Conservation (phyloP, 2,113 vertebrate species). For the Spea multiplicata region DNA sequence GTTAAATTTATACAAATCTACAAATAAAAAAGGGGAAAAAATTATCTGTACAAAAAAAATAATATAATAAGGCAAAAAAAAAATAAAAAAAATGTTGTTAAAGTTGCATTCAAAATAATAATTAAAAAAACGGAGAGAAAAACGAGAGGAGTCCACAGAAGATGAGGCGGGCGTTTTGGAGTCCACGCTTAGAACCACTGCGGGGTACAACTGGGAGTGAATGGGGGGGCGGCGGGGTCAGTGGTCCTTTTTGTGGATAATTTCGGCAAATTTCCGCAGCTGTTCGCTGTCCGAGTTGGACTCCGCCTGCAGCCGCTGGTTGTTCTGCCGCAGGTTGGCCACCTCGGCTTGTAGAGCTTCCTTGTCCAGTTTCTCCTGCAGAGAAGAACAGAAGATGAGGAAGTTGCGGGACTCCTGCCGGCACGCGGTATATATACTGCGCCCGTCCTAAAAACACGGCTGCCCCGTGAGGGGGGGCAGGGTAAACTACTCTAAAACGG, state of each 20-base stretch:
- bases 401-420: neutral
- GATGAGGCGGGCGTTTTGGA: neutral
- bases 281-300: conserved; percentile 80
- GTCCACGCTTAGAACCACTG: neutral
- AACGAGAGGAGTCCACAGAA: neutral
- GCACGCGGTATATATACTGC: too few species aligned
- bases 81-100: neutral
- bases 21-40: conserved; percentile 13
- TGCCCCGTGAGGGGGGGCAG: too few species aligned
- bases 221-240: conserved; percentile 30
- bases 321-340: conserved; percentile 83
- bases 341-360: conserved; percentile 82
- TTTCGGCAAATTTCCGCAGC: conserved; percentile 80
- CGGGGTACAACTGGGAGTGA: too few species aligned
- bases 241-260: conserved; percentile 70
- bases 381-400: neutral
- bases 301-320: conserved; percentile 88
- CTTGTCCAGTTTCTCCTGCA: conserved; percentile 90
- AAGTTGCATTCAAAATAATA: neutral
- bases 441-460: too few species aligned
- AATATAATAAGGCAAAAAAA: conserved; percentile 1
- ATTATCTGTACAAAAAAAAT: conserved; percentile 30
- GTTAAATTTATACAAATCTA: conserved; percentile 35
- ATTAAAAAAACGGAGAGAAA: neutral
- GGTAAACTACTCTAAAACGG: too few species aligned